Percentiles rank a stretch among this genome's conserved stretches.
These are phyloP conservation scores for Sparidentex hasta DNA, from an alignment of 2,797 vertebrate genomes.

Conservation along the genomic window DNA sequence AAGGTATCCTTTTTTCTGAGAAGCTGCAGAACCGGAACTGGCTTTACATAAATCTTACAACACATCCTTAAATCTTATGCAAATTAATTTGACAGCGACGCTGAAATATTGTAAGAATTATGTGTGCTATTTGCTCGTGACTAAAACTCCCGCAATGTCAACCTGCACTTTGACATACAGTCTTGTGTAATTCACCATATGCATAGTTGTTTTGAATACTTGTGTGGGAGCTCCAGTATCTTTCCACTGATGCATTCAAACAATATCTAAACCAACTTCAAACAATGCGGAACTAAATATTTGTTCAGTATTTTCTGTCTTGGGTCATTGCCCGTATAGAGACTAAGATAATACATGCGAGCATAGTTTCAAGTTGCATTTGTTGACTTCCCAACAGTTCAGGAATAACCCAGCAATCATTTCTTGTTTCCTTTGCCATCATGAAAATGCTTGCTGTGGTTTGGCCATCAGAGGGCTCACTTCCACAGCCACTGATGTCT, in stretches of 20 bases:
- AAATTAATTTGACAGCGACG: constrained; percentile 1
- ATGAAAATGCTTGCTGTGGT: constrained; percentile 48
- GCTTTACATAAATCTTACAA: background rate
- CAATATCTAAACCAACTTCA: background rate
- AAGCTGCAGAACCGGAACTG: constrained; percentile 25
- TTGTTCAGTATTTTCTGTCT: background rate
- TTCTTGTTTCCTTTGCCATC: constrained; percentile 36
- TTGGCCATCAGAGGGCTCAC: constrained; percentile 68
- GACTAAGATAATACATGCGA: background rate
- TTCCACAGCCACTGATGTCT: constrained; percentile 44
- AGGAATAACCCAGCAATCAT: constrained; percentile 23
- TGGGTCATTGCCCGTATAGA: fast-evolving
- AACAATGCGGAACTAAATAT: background rate
- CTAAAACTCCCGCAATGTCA: background rate
- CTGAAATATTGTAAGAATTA: background rate
- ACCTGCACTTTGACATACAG: constrained; percentile 9
- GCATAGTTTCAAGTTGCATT: background rate
- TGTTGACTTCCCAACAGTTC: constrained; percentile 11
- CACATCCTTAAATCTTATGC: background rate
- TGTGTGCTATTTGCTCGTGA: background rate
- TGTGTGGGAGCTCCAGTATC: background rate
- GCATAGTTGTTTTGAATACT: constrained; percentile 7
- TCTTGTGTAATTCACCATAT: background rate
- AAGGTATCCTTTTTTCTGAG: constrained; percentile 20
- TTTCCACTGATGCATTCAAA: constrained; percentile 8